Evolutionary conservation across 1,140 invertebrate genomes (phyloP).

Genomic region (Drosophila melanogaster): Release_6_plus_ISO1_MT NT_033777.3:27912501-27913000

Average conservation of each 20-base stretch:
- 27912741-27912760: slow-evolving; percentile 91
- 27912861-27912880: slow-evolving; percentile 61
- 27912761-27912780: slow-evolving; percentile 73
- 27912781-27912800: slow-evolving; percentile 72
- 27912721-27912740: slow-evolving; percentile 94
- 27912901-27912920: slow-evolving; percentile 89
- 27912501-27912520: not conserved
- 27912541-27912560: not conserved
- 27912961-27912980: slow-evolving; percentile 93
- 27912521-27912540: not conserved
- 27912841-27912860: no score
- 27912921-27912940: slow-evolving; percentile 98
- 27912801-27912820: slow-evolving; percentile 29
- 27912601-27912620: not conserved
- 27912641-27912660: slow-evolving; percentile 87
- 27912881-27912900: slow-evolving; percentile 54
- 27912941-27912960: slow-evolving; percentile 89
- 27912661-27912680: slow-evolving; percentile 93
- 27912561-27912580: slow-evolving; percentile 2
- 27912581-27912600: not conserved
- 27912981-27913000: slow-evolving; percentile 88
- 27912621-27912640: slow-evolving; percentile 11
- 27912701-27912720: slow-evolving; percentile 93
- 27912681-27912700: slow-evolving; percentile 92
- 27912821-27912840: not conserved